Evolutionary conservation across 2,113 vertebrate species (phyloP).

Genomic region (Puffinus mauretanicus): DNA sequence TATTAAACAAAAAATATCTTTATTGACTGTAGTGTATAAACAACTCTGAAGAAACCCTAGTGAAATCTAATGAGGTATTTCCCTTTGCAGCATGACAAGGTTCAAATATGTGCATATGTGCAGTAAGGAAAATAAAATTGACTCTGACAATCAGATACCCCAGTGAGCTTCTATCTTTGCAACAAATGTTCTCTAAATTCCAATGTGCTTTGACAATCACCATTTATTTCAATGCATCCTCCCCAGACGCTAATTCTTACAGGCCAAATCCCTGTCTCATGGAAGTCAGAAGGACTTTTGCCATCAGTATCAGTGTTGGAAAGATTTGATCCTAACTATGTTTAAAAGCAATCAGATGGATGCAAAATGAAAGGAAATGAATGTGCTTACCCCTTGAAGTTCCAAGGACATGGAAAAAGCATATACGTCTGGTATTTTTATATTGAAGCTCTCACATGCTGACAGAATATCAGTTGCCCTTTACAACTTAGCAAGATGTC

Average conservation of each 20-base stretch:
- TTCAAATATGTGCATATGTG: conserved; percentile 46
- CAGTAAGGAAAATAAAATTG: conserved; percentile 45
- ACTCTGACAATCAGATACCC: conserved; percentile 47
- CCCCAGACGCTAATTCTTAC: conserved; percentile 20
- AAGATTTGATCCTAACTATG: conserved; percentile 9
- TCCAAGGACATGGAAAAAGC: background rate
- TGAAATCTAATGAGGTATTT: conserved; percentile 50
- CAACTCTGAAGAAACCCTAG: conserved; percentile 12
- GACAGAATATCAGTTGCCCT: background rate
- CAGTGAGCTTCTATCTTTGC: conserved; percentile 32
- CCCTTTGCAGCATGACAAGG: conserved; percentile 4
- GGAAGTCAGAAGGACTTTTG: conserved; percentile 36
- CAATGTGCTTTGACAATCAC: conserved; percentile 55
- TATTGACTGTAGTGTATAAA: conserved; percentile 26
- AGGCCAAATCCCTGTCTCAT: background rate
- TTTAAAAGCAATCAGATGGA: background rate
- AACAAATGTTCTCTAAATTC: conserved; percentile 63
- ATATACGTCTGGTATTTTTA: background rate
- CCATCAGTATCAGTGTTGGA: background rate
- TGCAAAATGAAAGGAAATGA: conserved; percentile 1
- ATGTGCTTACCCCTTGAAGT: background rate
- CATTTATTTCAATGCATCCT: conserved; percentile 44
- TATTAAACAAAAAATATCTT: conserved; percentile 48
- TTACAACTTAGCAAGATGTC: background rate
- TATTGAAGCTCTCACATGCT: background rate